phyloP scores from a whole-genome alignment of 1,140 invertebrate species.

The Mesaphorura yosii region DNA sequence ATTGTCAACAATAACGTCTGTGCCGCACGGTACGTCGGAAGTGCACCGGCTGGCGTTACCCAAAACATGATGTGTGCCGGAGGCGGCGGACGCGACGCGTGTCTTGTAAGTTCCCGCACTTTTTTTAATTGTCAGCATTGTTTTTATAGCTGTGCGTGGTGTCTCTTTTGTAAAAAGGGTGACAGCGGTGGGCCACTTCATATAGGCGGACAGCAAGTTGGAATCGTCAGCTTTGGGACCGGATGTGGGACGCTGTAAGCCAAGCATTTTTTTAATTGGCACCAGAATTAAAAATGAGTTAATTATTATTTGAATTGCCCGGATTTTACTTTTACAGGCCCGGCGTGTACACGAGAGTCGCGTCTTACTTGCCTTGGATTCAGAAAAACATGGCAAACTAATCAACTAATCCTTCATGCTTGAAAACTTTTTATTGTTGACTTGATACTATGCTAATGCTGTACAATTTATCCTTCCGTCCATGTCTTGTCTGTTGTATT shows the following conservation, averaged over 20 bases:
- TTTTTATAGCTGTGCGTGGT: too few relatives aligned
- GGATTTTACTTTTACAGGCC: too few relatives aligned
- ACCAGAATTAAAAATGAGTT: slow-evolving; percentile 1
- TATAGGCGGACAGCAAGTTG: not conserved
- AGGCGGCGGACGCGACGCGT: slow-evolving; percentile 66
- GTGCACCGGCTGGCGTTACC: slow-evolving; percentile 76
- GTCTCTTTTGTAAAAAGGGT: not conserved
- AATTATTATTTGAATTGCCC: not conserved
- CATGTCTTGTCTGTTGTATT: too few relatives aligned
- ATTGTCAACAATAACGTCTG: slow-evolving; percentile 71
- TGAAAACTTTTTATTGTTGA: too few relatives aligned
- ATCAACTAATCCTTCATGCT: too few relatives aligned
- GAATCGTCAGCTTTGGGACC: slow-evolving; percentile 4
- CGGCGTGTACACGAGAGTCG: not conserved
- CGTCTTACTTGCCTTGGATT: slow-evolving; percentile 1
- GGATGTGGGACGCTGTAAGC: not conserved
- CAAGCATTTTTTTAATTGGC: not conserved
- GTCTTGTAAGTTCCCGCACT: slow-evolving; percentile 57
- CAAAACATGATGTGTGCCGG: slow-evolving; percentile 78
- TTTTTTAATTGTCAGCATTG: too few relatives aligned
- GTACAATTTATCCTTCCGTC: too few relatives aligned
- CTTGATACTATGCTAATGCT: too few relatives aligned
- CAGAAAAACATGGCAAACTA: too few relatives aligned
- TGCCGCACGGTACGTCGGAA: slow-evolving; percentile 60
- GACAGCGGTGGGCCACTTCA: not conserved